A percentile compares a stretch with the other conserved stretches of the same genome.
Conservation (phyloP, 2,797 vertebrate species). For the Mormyrus hasselquistii region DNA sequence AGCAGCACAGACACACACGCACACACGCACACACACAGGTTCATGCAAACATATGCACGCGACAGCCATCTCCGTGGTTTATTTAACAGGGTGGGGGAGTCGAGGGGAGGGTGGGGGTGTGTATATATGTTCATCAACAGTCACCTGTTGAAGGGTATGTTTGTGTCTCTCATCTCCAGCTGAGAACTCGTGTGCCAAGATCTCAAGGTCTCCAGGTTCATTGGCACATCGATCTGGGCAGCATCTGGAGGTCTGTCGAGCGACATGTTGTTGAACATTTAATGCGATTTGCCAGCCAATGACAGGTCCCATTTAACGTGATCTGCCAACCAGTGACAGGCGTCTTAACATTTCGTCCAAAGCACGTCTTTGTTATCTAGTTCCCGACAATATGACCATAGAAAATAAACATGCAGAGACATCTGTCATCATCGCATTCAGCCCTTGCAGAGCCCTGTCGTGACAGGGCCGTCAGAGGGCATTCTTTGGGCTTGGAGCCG, state of each 20-base stretch:
- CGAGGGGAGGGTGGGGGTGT: neutral
- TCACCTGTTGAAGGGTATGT: neutral
- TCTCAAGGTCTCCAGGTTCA: neutral
- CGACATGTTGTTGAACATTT: neutral
- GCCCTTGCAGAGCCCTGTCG: neutral
- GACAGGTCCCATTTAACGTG: neutral
- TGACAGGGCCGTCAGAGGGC: neutral
- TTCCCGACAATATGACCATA: neutral
- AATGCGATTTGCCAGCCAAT: neutral
- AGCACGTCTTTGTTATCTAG: neutral
- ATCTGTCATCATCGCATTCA: neutral
- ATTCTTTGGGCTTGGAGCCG: neutral
- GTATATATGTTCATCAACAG: neutral
- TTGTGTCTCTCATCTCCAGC: neutral
- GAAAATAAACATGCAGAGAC: neutral
- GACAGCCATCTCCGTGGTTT: slow-evolving; percentile 30
- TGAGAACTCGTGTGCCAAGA: neutral
- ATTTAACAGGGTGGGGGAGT: slow-evolving; percentile 22
- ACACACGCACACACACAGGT: slow-evolving; percentile 11
- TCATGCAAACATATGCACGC: neutral
- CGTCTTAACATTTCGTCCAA: too few species aligned
- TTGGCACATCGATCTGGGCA: neutral
- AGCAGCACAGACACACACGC: slow-evolving; percentile 30
- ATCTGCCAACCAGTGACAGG: neutral
- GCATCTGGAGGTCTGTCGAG: neutral